Percentiles rank a stretch among this genome's conserved stretches.
phyloP scores from a whole-genome alignment of 2,888 invertebrate genomes.

The Cephonodes hylas region DNA sequence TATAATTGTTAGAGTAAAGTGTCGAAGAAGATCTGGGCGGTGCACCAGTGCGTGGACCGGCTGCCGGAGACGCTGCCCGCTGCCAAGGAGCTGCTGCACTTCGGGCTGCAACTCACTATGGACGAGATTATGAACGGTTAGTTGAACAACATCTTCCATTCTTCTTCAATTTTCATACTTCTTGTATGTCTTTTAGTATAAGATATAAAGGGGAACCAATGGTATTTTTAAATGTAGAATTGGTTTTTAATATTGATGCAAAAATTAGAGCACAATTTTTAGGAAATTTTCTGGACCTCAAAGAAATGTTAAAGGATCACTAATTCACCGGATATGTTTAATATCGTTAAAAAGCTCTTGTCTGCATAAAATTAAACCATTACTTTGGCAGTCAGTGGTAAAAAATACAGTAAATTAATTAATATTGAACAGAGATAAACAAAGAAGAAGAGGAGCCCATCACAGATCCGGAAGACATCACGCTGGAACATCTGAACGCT shows the following conservation, averaged over 20 bases:
- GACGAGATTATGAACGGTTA: conserved; percentile 82
- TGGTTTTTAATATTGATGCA: no score
- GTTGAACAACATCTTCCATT: conserved; percentile 32
- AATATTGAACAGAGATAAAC: conserved; percentile 58
- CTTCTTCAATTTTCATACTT: not conserved
- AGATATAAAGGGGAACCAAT: not conserved
- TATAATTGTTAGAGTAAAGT: conserved; percentile 83
- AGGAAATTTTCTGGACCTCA: no score
- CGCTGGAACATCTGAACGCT: conserved; percentile 77
- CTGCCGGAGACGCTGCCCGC: conserved; percentile 87
- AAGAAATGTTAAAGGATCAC: no score
- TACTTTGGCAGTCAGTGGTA: no score
- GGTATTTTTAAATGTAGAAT: not conserved
- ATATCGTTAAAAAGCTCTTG: no score
- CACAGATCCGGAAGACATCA: conserved; percentile 57
- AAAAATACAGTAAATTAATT: no score
- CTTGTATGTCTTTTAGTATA: not conserved
- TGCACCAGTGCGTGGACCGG: conserved; percentile 89
- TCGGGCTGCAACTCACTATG: conserved; percentile 86
- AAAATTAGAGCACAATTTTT: no score
- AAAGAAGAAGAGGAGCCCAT: conserved; percentile 49
- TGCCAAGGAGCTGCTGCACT: conserved; percentile 86
- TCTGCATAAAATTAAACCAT: no score
- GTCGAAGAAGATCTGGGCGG: conserved; percentile 87
- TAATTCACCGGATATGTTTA: no score